Conservation (phyloP, 2,113 vertebrate genomes). For the Phrynosoma blainvillii region DNA sequence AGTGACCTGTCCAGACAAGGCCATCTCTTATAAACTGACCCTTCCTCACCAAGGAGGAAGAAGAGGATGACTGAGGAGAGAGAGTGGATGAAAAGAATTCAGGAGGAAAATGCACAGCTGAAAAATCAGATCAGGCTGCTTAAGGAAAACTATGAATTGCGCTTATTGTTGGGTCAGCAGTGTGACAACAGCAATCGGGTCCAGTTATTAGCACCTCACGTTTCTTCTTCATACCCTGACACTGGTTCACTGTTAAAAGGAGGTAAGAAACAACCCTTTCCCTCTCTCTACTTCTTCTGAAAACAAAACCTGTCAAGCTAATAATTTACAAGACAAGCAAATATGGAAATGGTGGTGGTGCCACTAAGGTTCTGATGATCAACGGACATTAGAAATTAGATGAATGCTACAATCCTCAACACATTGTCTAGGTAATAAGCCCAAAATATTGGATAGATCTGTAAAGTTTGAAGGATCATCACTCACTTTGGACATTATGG, state of each 20-base stretch:
- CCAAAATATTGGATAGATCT: neutral
- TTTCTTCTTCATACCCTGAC: constrained; percentile 27
- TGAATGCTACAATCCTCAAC: too few species aligned
- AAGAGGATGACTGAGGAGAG: constrained; percentile 15
- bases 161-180: constrained; percentile 57
- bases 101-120: constrained; percentile 64
- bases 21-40: neutral
- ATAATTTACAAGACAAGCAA: too few species aligned
- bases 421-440: neutral
- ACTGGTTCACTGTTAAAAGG: neutral
- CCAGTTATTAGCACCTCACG: constrained; percentile 7
- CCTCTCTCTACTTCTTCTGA: too few species aligned
- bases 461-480: neutral
- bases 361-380: neutral
- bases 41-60: constrained; percentile 27
- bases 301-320: too few species aligned
- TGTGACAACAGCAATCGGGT: constrained; percentile 22
- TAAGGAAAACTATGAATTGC: constrained; percentile 67
- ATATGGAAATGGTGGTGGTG: neutral
- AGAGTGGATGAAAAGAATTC: constrained; percentile 32
- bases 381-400: too few species aligned
- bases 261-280: constrained; percentile 46
- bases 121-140: constrained; percentile 67
- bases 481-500: neutral
- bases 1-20: constrained; percentile 41